A percentile compares a stretch with the other conserved stretches of the same genome.
phyloP scores from a whole-genome alignment of 2,888 invertebrate species.

The Lasioglossum calceatum region DNA sequence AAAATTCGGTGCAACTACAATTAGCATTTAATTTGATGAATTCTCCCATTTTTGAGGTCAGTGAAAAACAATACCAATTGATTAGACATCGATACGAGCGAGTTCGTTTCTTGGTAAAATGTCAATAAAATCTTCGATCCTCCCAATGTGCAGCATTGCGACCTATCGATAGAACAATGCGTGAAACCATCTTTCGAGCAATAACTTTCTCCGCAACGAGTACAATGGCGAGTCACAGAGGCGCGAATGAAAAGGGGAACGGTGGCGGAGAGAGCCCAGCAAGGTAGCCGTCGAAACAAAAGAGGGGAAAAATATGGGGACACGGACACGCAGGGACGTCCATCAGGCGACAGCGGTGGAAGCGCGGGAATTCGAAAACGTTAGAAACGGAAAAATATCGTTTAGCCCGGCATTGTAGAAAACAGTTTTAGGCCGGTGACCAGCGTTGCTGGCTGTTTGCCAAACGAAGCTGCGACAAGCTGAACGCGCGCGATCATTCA shows the following conservation, averaged over 20 bases:
- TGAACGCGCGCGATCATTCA: constrained; percentile 25
- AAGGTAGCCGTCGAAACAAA: not conserved
- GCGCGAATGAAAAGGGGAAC: not conserved
- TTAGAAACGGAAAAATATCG: constrained; percentile 75
- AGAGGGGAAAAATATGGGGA: constrained; percentile 26
- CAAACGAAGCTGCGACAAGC: constrained; percentile 72
- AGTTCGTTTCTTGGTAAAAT: too few relatives aligned
- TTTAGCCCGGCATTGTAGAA: constrained; percentile 76
- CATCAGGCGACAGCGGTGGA: constrained; percentile 19
- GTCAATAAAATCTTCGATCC: too few relatives aligned
- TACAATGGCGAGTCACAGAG: constrained; percentile 4
- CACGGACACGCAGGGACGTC: constrained; percentile 5
- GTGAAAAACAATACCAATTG: too few relatives aligned
- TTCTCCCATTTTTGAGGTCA: too few relatives aligned
- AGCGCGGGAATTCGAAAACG: constrained; percentile 40
- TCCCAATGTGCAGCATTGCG: not conserved
- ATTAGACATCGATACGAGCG: too few relatives aligned
- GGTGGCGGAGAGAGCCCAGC: too few relatives aligned
- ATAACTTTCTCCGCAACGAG: constrained; percentile 8
- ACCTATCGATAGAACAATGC: constrained; percentile 3
- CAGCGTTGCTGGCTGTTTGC: constrained; percentile 77
- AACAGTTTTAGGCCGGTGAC: constrained; percentile 78
- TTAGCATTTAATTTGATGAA: too few relatives aligned
- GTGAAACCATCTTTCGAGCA: constrained; percentile 5
- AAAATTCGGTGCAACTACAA: too few relatives aligned